Percentiles rank a stretch among this genome's conserved stretches.
Evolutionary conservation across 2,113 vertebrate genomes (phyloP).

Genomic region (Smithornis capensis): DNA sequence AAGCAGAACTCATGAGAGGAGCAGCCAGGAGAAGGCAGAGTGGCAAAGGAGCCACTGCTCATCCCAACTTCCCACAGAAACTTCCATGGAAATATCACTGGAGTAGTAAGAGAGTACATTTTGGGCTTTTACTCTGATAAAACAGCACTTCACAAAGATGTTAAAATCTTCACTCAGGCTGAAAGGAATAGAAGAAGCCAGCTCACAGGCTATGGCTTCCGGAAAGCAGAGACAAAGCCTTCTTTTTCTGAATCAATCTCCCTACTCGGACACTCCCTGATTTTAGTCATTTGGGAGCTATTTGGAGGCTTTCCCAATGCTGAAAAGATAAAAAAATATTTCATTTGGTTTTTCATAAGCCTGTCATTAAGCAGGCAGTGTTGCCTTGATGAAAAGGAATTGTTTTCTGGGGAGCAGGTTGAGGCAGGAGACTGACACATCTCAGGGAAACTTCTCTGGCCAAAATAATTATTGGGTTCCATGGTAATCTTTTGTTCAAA

Average conservation of each 20-base stretch:
- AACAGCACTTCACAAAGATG: background rate
- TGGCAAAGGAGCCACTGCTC: background rate
- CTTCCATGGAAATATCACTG: background rate
- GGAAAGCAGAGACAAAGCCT: background rate
- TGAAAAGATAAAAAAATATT: slow-evolving; percentile 7
- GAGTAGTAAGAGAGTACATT: background rate
- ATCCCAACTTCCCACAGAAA: background rate
- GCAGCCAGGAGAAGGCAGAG: background rate
- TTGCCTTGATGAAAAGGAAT: background rate
- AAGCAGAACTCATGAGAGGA: background rate
- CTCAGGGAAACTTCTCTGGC: background rate
- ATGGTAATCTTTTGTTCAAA: background rate
- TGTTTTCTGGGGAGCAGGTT: slow-evolving; percentile 4
- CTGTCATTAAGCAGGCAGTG: background rate
- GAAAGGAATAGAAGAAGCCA: background rate
- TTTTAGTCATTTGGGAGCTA: slow-evolving; percentile 13
- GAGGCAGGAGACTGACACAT: background rate
- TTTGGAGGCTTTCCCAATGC: background rate
- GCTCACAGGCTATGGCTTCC: background rate
- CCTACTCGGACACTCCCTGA: background rate
- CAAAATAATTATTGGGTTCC: background rate
- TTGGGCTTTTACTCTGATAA: background rate
- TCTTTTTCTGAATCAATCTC: background rate
- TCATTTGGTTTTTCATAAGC: background rate
- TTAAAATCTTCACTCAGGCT: background rate